phyloP scores from a whole-genome alignment of 2,888 invertebrate genomes.

The Keiferia lycopersicella region DNA sequence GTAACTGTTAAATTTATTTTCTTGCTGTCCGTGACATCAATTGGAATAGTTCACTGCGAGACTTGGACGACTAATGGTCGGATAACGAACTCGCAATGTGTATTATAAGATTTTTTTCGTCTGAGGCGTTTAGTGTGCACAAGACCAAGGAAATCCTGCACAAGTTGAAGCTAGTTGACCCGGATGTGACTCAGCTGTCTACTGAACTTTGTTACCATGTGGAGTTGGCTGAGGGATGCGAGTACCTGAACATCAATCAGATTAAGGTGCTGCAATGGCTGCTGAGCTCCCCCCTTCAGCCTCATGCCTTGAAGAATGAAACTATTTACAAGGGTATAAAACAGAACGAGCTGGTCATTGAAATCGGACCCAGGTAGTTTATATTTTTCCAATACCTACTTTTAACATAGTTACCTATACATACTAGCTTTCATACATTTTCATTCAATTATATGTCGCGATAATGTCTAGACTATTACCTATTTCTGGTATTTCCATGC shows the following conservation, averaged over 20 bases:
- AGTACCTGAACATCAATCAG: slow-evolving; percentile 81
- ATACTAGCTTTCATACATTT: slow-evolving; percentile 17
- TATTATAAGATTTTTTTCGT: slow-evolving; percentile 82
- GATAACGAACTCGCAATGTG: slow-evolving; percentile 63
- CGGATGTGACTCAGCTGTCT: slow-evolving; percentile 76
- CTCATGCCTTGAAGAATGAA: slow-evolving; percentile 78
- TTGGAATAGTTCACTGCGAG: slow-evolving; percentile 43
- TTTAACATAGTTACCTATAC: background rate
- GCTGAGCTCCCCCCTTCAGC: slow-evolving; percentile 85
- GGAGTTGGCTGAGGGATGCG: slow-evolving; percentile 77
- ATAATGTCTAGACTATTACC: no score
- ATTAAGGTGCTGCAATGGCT: slow-evolving; percentile 88
- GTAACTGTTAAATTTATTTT: slow-evolving; percentile 55
- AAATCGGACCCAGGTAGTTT: slow-evolving; percentile 93
- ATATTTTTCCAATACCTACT: background rate
- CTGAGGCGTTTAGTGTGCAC: slow-evolving; percentile 82
- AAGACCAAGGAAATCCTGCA: slow-evolving; percentile 81
- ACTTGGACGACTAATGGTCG: slow-evolving; percentile 38
- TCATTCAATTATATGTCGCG: no score
- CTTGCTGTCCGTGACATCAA: slow-evolving; percentile 36
- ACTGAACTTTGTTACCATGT: slow-evolving; percentile 93
- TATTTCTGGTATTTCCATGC: no score
- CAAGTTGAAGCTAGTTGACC: slow-evolving; percentile 75
- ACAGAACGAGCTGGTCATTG: slow-evolving; percentile 82
- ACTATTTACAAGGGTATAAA: slow-evolving; percentile 70